These are phyloP conservation scores for Drosophila acutilabella DNA, from an alignment of 2,888 invertebrate species.

Conservation along the genomic window DNA sequence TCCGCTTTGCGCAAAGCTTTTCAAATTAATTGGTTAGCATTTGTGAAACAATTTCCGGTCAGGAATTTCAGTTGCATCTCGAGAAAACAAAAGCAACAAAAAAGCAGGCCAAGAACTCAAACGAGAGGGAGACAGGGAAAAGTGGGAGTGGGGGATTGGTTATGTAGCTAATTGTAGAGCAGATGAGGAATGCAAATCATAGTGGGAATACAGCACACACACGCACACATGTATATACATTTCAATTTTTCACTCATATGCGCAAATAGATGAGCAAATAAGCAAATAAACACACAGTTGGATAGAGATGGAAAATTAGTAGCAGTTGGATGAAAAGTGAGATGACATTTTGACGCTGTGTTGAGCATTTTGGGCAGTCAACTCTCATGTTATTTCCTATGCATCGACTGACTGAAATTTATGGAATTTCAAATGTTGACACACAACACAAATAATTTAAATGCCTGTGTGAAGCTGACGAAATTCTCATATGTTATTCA, in stretches of 20 bases:
- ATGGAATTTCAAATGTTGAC: constrained; percentile 76
- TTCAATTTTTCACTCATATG: constrained; percentile 54
- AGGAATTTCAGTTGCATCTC: constrained; percentile 65
- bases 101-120: neutral
- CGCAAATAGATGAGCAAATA: constrained; percentile 42
- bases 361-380: constrained; percentile 27
- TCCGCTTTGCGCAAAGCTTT: constrained; percentile 19
- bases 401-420: constrained; percentile 65
- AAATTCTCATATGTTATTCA: constrained; percentile 49
- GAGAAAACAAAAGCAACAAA: constrained; percentile 32
- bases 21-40: constrained; percentile 71
- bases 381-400: constrained; percentile 44
- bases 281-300: constrained; percentile 19
- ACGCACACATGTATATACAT: constrained; percentile 24
- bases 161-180: constrained; percentile 6
- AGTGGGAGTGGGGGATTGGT: neutral
- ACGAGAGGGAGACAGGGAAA: neutral
- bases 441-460: constrained; percentile 74
- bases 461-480: constrained; percentile 60
- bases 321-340: neutral
- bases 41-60: constrained; percentile 80
- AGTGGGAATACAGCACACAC: constrained; percentile 3
- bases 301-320: neutral
- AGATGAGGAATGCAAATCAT: neutral
- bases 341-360: constrained; percentile 29